A percentile compares a stretch with the other conserved stretches of the same genome.
Conservation (phyloP, 1,140 invertebrate genomes). For the Sitophilus oryzae region DNA sequence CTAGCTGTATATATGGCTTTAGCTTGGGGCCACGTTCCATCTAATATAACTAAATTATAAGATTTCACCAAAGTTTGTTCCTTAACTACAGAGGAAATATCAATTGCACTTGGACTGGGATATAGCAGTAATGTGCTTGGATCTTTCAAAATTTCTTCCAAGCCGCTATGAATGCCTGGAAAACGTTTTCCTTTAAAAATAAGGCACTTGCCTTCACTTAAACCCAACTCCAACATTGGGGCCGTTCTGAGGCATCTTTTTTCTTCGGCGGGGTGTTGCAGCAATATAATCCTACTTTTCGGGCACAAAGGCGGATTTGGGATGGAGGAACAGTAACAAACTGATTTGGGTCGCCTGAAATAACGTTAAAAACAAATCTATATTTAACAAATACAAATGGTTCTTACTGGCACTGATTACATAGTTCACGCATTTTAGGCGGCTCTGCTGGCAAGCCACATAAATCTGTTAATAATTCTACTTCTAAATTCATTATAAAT, state of each 20-base stretch:
- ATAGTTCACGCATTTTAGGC: conserved; percentile 61
- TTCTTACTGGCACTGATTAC: conserved; percentile 63
- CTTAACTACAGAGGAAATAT: conserved; percentile 47
- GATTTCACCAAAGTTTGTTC: conserved; percentile 24
- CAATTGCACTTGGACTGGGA: conserved; percentile 68
- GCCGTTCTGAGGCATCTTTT: conserved; percentile 82
- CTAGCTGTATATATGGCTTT: conserved; percentile 76
- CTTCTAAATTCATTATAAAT: conserved; percentile 37
- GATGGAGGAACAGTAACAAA: conserved; percentile 84
- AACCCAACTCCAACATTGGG: conserved; percentile 74
- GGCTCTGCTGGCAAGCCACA: conserved; percentile 67
- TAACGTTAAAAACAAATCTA: conserved; percentile 9
- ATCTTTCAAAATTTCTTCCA: conserved; percentile 61
- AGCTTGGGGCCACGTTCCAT: conserved; percentile 93
- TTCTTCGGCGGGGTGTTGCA: conserved; percentile 92
- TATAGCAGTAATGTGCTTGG: conserved; percentile 75
- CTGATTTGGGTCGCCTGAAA: conserved; percentile 72
- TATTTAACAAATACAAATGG: background rate
- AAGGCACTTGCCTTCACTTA: conserved; percentile 68
- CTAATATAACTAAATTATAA: conserved; percentile 81
- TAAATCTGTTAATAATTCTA: conserved; percentile 60
- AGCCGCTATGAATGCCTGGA: conserved; percentile 61
- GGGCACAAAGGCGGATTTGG: conserved; percentile 62
- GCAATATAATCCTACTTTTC: conserved; percentile 66
- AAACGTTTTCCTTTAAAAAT: conserved; percentile 81